Base-by-base conservation (phyloP, 2,888 invertebrate genomes). In the Apotomis capreana region DNA sequence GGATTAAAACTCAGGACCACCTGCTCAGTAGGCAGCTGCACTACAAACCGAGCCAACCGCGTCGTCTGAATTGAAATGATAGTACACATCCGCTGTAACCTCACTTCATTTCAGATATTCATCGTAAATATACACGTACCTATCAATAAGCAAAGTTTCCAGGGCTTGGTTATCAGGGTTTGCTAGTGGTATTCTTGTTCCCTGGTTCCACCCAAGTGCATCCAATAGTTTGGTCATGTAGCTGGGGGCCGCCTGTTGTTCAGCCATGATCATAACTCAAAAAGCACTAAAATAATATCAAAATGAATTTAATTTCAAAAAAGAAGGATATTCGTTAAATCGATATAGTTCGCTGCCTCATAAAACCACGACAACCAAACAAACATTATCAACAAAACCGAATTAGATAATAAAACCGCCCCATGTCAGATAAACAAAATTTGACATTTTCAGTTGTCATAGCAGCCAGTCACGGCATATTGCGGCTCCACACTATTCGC, bases 101-200 rank as follows among this genome's bases (percentile, higher is more conserved):
- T 26, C 15, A 15, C 15, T 15, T 26, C 26, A 26, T 26, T 26
- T 26, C 26, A 26, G 26, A 26, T 26, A 26, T 26, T 26, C 26
- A 26, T 26, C 26, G 26, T 26, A 26, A 15, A 26, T 26, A 26
- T 26, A 0, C 4, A 2, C 57, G 12, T 79, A 92, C 94, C 92
- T 89, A 12, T 84, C 76, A 74, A 92, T 89, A 26, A 94, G 79
- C 36, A 85, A 75, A 37, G 81, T 83, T 83, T 94, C 93, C 51
- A 90, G 78, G 61, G 80, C 81, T 79, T 91, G 89, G 71, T 97
- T 97, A 80, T 96, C 96, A 58, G 95, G 94, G 89, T 96, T 96
- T 0, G 97, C 96, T 75, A 97, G 94, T 3, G 97, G 97, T 78
- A 97, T 94, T 81, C 96, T 95, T 74, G 96, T 96, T 5, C 97